Percentiles rank a stretch among this genome's conserved stretches.
Conservation (phyloP, 2,797 vertebrate species). For the Melanotaenia maccullochi region DNA sequence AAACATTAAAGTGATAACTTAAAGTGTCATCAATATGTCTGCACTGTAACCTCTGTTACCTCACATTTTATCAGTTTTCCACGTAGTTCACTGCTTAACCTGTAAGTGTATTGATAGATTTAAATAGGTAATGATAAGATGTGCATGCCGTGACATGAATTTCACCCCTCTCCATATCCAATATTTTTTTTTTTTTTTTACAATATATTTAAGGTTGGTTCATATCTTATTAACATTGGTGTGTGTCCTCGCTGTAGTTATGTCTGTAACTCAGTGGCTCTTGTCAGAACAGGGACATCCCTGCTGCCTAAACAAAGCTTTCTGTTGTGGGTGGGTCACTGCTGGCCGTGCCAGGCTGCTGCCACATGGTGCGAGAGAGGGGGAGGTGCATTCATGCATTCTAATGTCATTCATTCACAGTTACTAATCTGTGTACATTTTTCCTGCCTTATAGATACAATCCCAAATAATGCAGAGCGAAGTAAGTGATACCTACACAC, state of each 20-base stretch:
- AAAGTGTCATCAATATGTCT: too few relatives aligned
- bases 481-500: conserved; percentile 80
- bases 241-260: conserved; percentile 19
- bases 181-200: too few relatives aligned
- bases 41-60: too few relatives aligned
- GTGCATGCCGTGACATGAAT: neutral
- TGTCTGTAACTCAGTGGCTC: conserved; percentile 37
- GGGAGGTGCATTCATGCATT: conserved; percentile 44
- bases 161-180: too few relatives aligned
- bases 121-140: neutral
- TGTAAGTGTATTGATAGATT: neutral
- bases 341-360: conserved; percentile 82
- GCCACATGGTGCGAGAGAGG: conserved; percentile 62
- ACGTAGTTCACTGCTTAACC: neutral
- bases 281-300: conserved; percentile 69
- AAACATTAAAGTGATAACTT: too few relatives aligned
- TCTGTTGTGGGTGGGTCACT: conserved; percentile 67
- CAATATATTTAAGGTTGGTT: neutral
- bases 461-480: conserved; percentile 89
- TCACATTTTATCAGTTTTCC: too few relatives aligned
- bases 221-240: conserved; percentile 28
- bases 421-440: conserved; percentile 24
- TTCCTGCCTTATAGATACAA: conserved; percentile 85
- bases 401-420: conserved; percentile 21
- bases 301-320: conserved; percentile 76